Base-by-base conservation (phyloP, 2,888 invertebrate species). In the Sphaeridia pumilis region DNA sequence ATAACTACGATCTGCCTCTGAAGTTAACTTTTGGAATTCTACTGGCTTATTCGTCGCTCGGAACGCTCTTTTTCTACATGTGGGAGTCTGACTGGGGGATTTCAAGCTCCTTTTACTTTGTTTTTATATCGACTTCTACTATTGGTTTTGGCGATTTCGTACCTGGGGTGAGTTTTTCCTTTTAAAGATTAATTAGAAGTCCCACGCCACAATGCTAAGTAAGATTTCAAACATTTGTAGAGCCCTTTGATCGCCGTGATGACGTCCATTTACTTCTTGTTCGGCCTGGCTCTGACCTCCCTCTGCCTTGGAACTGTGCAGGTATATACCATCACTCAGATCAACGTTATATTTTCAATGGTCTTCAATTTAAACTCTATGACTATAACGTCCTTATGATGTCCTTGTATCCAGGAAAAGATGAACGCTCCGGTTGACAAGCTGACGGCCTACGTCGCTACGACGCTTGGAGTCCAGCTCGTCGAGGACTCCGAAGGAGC, bases 231-330 rank as follows among this genome's bases (percentile, higher is more conserved):
- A 31, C 38, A 55, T 46, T 36, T 52, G 49, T 73, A 78, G 69
- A 85, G 89, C 72, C 90, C 92, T 1, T 79, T 82, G 70, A 82
- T 80, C 66, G 88, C 95, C 82, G 84, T 95, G 76, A 79, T 84
- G 51, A 88, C 90, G 34, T 92, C 93, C 66, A 77, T 93, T 44
- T 94, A 97, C 69, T 75, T 97, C 52, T 83, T 95, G 22, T 88
- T 97, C 66, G 97, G 97, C 5, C 75, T 97, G 55, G 89, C 95
- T 0, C 75, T 97, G 21, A 94, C 94, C 47, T 90, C 94, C 62
- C 94, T 95, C 93, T 89, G 90, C 71, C 88, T 97, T 66, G 94
- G 93, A 68, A 92, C 95, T 17, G 89, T 94, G 1, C 93, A 93
- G 75, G 82, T 83, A 42, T n/a, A n/a, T n/a, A n/a, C n/a, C n/a